Conservation (phyloP, 2,797 vertebrate species). For the Malurus splendens region DNA sequence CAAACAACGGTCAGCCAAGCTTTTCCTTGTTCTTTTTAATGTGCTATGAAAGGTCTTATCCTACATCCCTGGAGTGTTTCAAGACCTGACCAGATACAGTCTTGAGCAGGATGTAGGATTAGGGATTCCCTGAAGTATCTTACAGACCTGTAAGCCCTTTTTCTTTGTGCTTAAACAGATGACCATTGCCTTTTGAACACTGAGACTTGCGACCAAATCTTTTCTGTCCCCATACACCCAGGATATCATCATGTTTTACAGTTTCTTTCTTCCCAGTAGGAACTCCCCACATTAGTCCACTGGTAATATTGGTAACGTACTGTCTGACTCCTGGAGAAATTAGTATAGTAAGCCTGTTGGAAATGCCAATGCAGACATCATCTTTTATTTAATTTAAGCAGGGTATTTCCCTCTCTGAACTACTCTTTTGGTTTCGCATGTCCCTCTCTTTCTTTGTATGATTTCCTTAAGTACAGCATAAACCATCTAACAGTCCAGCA, state of each 20-base stretch:
- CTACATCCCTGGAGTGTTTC: not conserved
- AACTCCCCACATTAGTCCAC: not conserved
- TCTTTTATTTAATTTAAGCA: not conserved
- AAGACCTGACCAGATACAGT: not conserved
- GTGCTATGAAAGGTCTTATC: not conserved
- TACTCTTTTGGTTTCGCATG: not conserved
- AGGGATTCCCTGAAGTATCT: not conserved
- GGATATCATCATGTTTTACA: not conserved
- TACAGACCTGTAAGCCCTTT: not conserved
- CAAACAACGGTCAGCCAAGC: not conserved
- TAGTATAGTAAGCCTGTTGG: not conserved
- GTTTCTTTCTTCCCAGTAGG: not conserved
- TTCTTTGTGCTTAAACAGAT: not conserved
- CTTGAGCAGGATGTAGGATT: not conserved
- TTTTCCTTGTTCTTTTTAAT: not conserved
- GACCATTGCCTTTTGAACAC: not conserved
- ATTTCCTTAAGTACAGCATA: not conserved
- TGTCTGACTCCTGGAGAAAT: not conserved
- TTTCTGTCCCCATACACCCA: not conserved
- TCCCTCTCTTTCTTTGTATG: not conserved
- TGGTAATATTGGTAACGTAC: not conserved
- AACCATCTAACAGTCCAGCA: not conserved
- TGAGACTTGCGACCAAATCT: not conserved
- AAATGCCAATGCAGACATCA: not conserved
- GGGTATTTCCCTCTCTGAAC: not conserved